Percentiles rank a stretch among this genome's conserved stretches.
Evolutionary conservation across 2,797 vertebrate genomes (phyloP).

Genomic region (Borostomias antarcticus): DNA sequence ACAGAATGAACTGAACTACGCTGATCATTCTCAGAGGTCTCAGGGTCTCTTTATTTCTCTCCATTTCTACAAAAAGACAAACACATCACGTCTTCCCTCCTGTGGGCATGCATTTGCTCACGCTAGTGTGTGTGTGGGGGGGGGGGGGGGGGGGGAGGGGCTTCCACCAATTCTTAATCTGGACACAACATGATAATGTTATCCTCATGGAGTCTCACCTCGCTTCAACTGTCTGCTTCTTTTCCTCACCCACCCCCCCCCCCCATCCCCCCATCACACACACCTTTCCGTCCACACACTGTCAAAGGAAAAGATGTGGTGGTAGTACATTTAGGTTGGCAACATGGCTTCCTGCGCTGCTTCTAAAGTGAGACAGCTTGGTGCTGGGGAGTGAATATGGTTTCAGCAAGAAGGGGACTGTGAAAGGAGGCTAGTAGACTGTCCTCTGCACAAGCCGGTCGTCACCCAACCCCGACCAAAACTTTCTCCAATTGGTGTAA

Average conservation of each 20-base stretch:
- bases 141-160: constrained; percentile 12
- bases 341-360: not conserved
- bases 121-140: constrained; percentile 16
- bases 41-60: constrained; percentile 14
- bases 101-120: not conserved
- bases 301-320: not conserved
- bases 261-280: constrained; percentile 13
- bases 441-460: not conserved
- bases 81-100: not conserved
- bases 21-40: constrained; percentile 14
- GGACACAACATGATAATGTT: constrained; percentile 44
- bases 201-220: constrained; percentile 42
- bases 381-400: constrained; percentile 40
- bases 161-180: constrained; percentile 39
- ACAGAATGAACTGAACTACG: constrained; percentile 46
- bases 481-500: not conserved
- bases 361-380: not conserved
- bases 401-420: constrained; percentile 29
- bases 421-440: not conserved
- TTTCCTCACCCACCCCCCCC: not conserved
- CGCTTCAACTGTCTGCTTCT: constrained; percentile 48
- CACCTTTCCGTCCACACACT: constrained; percentile 4
- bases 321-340: constrained; percentile 3
- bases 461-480: not conserved
- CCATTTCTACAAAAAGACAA: constrained; percentile 15